These are phyloP conservation scores for Nyleta sp. DNA, from an alignment of 2,888 invertebrate species.

Conservation along the genomic window DNA sequence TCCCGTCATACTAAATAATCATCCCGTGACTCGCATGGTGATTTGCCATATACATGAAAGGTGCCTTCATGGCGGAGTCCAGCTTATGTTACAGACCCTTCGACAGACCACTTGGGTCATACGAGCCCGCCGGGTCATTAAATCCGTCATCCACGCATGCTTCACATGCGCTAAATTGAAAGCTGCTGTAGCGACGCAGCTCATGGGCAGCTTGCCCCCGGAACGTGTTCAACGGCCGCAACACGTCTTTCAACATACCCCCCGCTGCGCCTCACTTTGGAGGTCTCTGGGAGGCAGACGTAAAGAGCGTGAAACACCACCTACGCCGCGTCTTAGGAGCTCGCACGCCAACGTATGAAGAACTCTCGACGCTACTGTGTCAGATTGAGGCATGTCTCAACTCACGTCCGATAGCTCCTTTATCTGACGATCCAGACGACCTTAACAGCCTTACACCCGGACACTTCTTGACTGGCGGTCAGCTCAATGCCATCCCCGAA, in stretches of 20 bases:
- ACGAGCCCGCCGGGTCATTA: too few species aligned
- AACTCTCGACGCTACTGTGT: constrained; percentile 1
- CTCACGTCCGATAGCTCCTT: neutral
- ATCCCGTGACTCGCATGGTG: too few species aligned
- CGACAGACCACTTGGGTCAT: too few species aligned
- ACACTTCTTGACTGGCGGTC: constrained; percentile 1
- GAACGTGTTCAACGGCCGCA: too few species aligned
- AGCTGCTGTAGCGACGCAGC: too few species aligned
- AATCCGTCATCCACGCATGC: too few species aligned
- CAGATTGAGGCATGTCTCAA: constrained; percentile 3
- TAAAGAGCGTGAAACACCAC: constrained; percentile 7
- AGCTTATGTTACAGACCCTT: too few species aligned
- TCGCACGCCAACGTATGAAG: neutral
- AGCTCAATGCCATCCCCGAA: neutral
- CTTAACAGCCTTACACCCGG: neutral
- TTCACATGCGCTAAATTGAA: too few species aligned
- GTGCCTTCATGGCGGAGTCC: too few species aligned
- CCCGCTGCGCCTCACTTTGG: constrained; percentile 7
- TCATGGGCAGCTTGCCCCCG: too few species aligned
- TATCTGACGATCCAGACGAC: neutral
- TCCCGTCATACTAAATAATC: too few species aligned
- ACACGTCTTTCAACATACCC: neutral
- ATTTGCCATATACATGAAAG: too few species aligned
- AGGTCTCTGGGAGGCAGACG: neutral
- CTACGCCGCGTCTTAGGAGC: neutral